Base-by-base conservation (phyloP, 2,113 vertebrate species). In the Erinaceus europaeus region DNA sequence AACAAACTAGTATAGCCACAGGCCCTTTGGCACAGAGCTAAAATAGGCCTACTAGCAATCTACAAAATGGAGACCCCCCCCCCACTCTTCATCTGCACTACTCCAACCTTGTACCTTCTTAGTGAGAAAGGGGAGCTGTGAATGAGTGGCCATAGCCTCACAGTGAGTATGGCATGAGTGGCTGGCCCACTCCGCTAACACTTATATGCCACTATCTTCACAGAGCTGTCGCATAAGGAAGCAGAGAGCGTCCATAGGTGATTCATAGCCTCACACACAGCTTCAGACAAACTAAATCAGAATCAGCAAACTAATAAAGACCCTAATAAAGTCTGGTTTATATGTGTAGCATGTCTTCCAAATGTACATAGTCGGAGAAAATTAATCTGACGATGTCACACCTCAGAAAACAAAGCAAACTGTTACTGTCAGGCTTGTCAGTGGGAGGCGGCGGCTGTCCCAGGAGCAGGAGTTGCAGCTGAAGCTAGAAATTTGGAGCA, bases 401-500 rank as follows among this genome's bases (percentile, higher is more conserved):
- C 72, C 72, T n/a, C n/a, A n/a, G n/a, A n/a, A n/a, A n/a, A n/a
- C n/a, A n/a, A n/a, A n/a, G n/a, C n/a, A n/a, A n/a, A n/a, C 3
- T 1, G 21, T 25, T 82, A n/a, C 53, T 13, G 4, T 61, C 72
- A 42, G 42, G 84, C 74, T 71, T 79, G 84, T 89, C 87, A 61
- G 1, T 32, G 71, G 89, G 89, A 88, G 71, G 57, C 78, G 15
- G 0, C 20, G 38, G 78, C 77, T 80, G 13, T 81, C 55, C 44
- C 0, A 61, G 53, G 34, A 67, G 29, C 73, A 40, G 9, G 34
- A 25, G 52, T 9, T 78, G 57, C 78, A 73, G 71, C 84, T 81
- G 61, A 80, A 72, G 50, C 75, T 36, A 52, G 78, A 88, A 83
- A 79, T 87, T 73, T 77, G 90, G 32, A 93, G 93, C 40, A n/a